Evolutionary conservation across 2,888 invertebrate species (phyloP), one percentile per base, ranked within the genome.

Genomic region (Idaea dimidiata): DNA sequence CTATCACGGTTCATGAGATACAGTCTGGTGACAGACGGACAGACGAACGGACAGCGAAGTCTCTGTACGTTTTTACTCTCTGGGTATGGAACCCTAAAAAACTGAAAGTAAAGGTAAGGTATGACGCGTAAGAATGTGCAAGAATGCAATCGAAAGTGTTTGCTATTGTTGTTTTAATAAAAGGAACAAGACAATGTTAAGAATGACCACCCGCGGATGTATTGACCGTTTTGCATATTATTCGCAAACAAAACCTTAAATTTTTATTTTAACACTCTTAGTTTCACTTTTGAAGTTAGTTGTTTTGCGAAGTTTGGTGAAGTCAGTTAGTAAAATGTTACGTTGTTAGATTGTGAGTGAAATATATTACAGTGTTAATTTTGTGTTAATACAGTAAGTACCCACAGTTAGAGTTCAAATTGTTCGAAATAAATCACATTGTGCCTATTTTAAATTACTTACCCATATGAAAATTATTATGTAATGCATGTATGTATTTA

Each of bases 201-300:
- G 83, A 87, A 87, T 83, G 87, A 80, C 89, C 91, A 86, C 91
- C 91, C 86, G 87, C 82, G 67, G 90, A 81, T 84, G 70, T 67
- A 67, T 68, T 67, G 70, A 75, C 69, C 86, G 66, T 70, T 90
- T 90, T 88, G 87, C 87, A 91, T 90, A 89, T 87, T 88, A 88
- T 91, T 89, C 82, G 87, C 86, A 80, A 81, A 78, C 69, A 72
- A 78, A 75, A 78, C 80, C 72, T 75, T 68, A 66, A 79, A 79
- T 75, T 24, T 24, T 24, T 24, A 24, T 24, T 89, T 87, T 85
- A 87, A 79, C 73, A 63, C 59, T 62, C 80, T 81, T 68, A 74
- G 69, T 71, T 56, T 56, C 56, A 56, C 56, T 56, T 56, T 17
- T 56, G 0, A 10, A 67, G 71, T 81, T 82, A 87, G 89, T 89